Base-by-base conservation (phyloP, 2,113 vertebrate genomes). In the Gallinago paraguaiae region DNA sequence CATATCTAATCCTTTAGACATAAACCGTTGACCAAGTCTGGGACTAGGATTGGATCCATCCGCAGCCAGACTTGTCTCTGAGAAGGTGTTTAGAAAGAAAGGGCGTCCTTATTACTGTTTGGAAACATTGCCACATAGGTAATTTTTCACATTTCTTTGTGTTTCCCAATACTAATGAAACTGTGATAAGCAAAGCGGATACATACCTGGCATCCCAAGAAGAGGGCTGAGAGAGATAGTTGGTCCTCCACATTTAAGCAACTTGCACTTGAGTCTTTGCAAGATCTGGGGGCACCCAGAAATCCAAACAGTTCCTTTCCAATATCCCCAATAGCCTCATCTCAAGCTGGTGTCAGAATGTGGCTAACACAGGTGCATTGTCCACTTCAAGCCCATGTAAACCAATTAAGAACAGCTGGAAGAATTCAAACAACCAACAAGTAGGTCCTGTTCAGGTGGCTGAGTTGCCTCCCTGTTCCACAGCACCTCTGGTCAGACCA, bases 361-460 rank as follows among this genome's bases (percentile, higher is more conserved):
- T 80, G 28, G 35, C 41, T 63, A 35, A 51, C 16, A n/a, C 3
- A 46, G 25, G 48, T 65, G 53, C 10, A 43, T 17, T 11, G 5
- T 37, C 59, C 6, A 28, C n/a, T n/a, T 82, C 5, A 43, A 30
- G n/a, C 48, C 43, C 43, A 39, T 10, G 13, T 13, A 64, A 82
- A 48, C 48, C 43, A 59, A 12, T 31, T 10, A 63, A 71, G 43
- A 88, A 5, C 37, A 74, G 43, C 65, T 64, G 5, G 69, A 25
- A 60, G 50, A 75, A 45, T 35, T 22, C 19, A 7, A 19, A 7
- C 1, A 41, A 30, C 45, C 50, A 41, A 67, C 22, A 78, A 31
- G 30, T 9, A n/a, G 25, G 46, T 30, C 37, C 25, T 0, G 0
- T 72, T 72, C n/a, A 68, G 20, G 48, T 59, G 59, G 17, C 18